Evolutionary conservation across 2,797 vertebrate genomes (phyloP).

Genomic region (Cirrhinus molitorella): DNA sequence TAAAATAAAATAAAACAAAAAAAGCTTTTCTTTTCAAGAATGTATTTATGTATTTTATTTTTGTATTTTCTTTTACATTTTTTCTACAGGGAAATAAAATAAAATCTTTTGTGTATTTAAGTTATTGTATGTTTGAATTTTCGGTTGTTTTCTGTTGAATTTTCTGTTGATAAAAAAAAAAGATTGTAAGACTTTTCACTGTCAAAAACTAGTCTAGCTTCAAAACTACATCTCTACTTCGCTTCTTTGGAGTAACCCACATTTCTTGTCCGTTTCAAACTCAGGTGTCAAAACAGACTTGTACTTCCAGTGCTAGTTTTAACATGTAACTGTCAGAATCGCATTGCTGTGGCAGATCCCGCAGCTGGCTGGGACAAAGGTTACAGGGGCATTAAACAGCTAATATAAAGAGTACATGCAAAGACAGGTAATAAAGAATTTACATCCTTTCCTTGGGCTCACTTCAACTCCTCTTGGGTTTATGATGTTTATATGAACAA

Average conservation of each 20-base stretch:
- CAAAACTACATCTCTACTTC: background rate
- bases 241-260: background rate
- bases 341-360: conserved; percentile 69
- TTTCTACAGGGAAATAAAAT: no score
- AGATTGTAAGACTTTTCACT: background rate
- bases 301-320: conserved; percentile 75
- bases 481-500: conserved; percentile 12
- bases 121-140: background rate
- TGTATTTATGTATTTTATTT: no score
- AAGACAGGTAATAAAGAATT: conserved; percentile 31
- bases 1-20: no score
- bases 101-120: no score
- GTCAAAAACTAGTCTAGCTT: background rate
- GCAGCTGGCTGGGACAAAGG: conserved; percentile 52
- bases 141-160: no score
- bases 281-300: conserved; percentile 58
- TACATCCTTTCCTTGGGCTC: background rate
- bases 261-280: conserved; percentile 37
- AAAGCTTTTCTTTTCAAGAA: no score
- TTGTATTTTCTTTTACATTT: no score
- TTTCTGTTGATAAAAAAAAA: no score
- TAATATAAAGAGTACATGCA: conserved; percentile 29
- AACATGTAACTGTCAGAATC: conserved; percentile 70
- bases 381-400: conserved; percentile 38
- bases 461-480: background rate